Base-by-base conservation (phyloP, 2,888 invertebrate species). In the Coelogynopora nodosa region DNA sequence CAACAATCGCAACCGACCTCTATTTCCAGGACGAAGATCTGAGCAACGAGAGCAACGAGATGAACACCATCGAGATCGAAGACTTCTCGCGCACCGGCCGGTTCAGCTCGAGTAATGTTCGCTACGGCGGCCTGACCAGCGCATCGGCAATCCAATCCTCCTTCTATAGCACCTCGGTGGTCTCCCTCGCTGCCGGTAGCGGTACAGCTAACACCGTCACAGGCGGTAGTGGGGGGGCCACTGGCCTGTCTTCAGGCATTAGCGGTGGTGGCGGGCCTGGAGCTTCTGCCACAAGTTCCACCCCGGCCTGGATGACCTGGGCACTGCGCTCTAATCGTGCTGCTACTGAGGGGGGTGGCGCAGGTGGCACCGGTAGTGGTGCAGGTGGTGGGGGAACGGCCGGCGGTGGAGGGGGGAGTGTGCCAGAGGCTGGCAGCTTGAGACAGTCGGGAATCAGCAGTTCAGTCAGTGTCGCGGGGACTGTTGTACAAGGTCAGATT, bases 11-110 rank as follows among this genome's bases (percentile, higher is more conserved):
- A n/a, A n/a, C n/a, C n/a, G n/a, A n/a, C n/a, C n/a, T n/a, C n/a
- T n/a, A n/a, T n/a, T 49, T 49, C 5, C 49, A 74, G 74, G 74
- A 74, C 23, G 74, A 74, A 74, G 74, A 74, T 23, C 74, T 74
- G 23, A 74, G 74, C 74, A 74, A 74, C 74, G 74, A 74, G 74
- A 74, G 74, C 74, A 74, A 74, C 74, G 74, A 74, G 74, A 74
- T 74, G 74, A 74, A 23, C 74, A 74, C 74, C 10, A 74, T 74
- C 23, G 74, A 74, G 27, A 74, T 74, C 23, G 74, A 74, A 23
- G 74, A 74, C 74, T 74, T 74, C 74, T 74, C 74, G 2, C 5
- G 23, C 74, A 74, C 74, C 23, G 27, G 27, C 23, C 23, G 23
- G 10, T 74, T 23, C 74, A 49, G 49, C 5, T 49, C 49, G 18